A percentile compares a stretch with the other conserved stretches of the same genome.
These are phyloP conservation scores for Heterotilapia buettikoferi DNA, from an alignment of 2,113 vertebrate species.

Conservation along the genomic window DNA sequence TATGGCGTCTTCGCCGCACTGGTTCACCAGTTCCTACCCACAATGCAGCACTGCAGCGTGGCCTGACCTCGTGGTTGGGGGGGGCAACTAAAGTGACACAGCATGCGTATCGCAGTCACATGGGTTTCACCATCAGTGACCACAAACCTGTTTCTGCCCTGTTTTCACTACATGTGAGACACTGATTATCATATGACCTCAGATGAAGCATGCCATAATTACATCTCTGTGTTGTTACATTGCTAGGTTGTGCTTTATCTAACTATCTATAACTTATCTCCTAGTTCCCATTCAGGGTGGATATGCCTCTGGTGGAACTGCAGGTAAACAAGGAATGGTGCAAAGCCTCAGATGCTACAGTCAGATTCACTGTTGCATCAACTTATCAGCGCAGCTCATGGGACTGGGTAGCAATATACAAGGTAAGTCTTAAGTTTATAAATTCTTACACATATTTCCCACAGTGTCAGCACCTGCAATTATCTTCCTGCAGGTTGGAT, in stretches of 20 bases:
- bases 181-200: neutral
- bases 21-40: conserved; percentile 69
- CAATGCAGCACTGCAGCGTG: conserved; percentile 72
- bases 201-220: neutral
- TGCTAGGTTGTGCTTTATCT: neutral
- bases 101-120: conserved; percentile 88
- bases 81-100: conserved; percentile 80
- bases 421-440: conserved; percentile 63
- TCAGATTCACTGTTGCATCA: conserved; percentile 77
- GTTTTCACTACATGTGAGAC: conserved; percentile 86
- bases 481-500: conserved; percentile 79
- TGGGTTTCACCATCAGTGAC: conserved; percentile 90
- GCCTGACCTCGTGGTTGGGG: conserved; percentile 66
- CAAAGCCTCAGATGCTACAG: conserved; percentile 82
- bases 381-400: conserved; percentile 89
- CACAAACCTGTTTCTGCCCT: conserved; percentile 93
- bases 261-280: neutral
- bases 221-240: neutral
- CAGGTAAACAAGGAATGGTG: conserved; percentile 87
- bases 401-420: conserved; percentile 98
- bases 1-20: conserved; percentile 88
- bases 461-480: neutral
- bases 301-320: conserved; percentile 80
- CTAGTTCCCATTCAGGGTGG: conserved; percentile 87
- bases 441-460: neutral